Conservation (phyloP, 2,113 vertebrate genomes). For the Panthera leo region DNA sequence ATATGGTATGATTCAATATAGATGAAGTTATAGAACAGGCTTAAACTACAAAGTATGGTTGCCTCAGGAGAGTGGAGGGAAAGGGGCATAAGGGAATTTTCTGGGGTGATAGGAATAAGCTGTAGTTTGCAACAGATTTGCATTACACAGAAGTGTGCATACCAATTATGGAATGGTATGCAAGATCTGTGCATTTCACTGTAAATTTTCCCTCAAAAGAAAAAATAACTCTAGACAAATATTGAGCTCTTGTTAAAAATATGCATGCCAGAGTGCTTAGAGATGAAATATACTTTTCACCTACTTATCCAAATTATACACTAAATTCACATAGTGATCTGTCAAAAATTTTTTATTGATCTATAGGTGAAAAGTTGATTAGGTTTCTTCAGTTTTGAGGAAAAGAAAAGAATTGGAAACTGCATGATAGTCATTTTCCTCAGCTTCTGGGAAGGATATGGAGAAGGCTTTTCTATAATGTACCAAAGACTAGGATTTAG, state of each 20-base stretch:
- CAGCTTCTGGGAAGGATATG: not conserved
- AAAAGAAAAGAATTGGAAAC: not conserved
- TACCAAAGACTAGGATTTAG: not conserved
- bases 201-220: not conserved
- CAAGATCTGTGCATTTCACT: not conserved
- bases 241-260: not conserved
- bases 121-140: not conserved
- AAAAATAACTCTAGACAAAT: not conserved
- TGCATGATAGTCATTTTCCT: not conserved
- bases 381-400: not conserved
- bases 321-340: not conserved
- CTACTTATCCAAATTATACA: not conserved
- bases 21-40: not conserved
- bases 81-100: not conserved
- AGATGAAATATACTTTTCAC: not conserved
- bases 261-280: not conserved
- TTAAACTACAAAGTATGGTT: not conserved
- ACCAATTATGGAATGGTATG: not conserved
- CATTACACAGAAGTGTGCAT: not conserved
- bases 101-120: not conserved
- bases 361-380: not conserved
- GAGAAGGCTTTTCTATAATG: not conserved
- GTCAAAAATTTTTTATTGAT: not conserved
- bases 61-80: not conserved
- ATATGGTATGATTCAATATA: not conserved